Conservation (phyloP, 2,888 invertebrate species). For the Amphipoea oculea region DNA sequence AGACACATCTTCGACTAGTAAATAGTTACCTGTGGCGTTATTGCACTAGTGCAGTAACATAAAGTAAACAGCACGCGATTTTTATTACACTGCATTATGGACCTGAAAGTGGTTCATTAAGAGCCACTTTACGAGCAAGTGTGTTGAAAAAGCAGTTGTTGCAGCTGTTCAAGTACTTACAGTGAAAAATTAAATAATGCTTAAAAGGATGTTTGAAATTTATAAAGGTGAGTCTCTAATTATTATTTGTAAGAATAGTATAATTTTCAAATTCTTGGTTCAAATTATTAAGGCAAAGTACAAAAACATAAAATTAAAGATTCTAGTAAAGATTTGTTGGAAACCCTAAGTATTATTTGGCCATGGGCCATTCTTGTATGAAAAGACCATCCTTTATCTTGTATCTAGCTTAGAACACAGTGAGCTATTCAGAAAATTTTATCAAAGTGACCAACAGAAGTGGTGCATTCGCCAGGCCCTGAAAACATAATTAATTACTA, state of each 20-base stretch:
- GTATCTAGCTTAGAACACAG: neutral
- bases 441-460: neutral
- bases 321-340: neutral
- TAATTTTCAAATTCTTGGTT: neutral
- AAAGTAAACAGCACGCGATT: too few relatives aligned
- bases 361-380: neutral
- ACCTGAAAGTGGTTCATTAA: too few relatives aligned
- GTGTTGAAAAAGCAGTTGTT: neutral
- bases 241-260: neutral
- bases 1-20: too few relatives aligned
- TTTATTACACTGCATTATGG: too few relatives aligned
- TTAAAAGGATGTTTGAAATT: neutral
- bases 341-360: neutral
- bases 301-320: slow-evolving; percentile 9
- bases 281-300: neutral
- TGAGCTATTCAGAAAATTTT: neutral
- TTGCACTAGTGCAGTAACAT: too few relatives aligned
- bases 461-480: slow-evolving; percentile 29
- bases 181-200: neutral
- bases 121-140: neutral
- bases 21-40: too few relatives aligned
- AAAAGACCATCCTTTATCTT: neutral
- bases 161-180: neutral
- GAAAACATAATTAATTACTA: slow-evolving; percentile 47
- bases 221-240: neutral